phyloP scores from a whole-genome alignment of 2,113 vertebrate genomes.

The Amblyopsis rosae region DNA sequence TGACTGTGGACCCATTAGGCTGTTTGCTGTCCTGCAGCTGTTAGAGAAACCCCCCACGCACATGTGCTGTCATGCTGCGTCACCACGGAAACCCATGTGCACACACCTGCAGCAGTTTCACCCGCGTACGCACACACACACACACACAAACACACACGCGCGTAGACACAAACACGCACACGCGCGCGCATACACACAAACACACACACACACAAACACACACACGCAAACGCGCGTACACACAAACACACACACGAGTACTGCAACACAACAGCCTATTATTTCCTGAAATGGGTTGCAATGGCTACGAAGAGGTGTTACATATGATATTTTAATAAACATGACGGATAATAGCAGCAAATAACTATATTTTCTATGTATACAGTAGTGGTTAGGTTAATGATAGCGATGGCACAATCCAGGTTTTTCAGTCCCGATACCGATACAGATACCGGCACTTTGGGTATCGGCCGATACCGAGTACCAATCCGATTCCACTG shows the following conservation, averaged over 20 bases:
- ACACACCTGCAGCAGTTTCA: neutral
- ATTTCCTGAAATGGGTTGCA: no score
- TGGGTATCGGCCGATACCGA: no score
- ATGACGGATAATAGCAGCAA: no score
- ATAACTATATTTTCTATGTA: no score
- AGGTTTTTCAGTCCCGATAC: no score
- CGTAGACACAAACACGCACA: neutral
- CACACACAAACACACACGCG: neutral
- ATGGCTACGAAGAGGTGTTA: no score
- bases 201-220: constrained; percentile 9
- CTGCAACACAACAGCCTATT: neutral
- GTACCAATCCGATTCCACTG: no score
- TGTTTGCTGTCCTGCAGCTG: constrained; percentile 59
- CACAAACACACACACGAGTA: constrained; percentile 7
- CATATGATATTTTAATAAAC: no score
- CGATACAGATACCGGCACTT: no score
- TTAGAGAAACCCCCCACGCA: constrained; percentile 55
- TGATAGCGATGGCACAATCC: no score
- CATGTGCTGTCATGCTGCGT: constrained; percentile 41
- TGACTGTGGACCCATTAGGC: constrained; percentile 62
- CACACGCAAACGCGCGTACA: constrained; percentile 10
- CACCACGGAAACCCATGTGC: constrained; percentile 25
- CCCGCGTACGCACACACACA: constrained; percentile 13
- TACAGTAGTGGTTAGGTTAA: no score
- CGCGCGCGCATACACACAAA: neutral